phyloP scores from a whole-genome alignment of 2,113 vertebrate species.

The Gnathonemus echidnorhynchus region DNA sequence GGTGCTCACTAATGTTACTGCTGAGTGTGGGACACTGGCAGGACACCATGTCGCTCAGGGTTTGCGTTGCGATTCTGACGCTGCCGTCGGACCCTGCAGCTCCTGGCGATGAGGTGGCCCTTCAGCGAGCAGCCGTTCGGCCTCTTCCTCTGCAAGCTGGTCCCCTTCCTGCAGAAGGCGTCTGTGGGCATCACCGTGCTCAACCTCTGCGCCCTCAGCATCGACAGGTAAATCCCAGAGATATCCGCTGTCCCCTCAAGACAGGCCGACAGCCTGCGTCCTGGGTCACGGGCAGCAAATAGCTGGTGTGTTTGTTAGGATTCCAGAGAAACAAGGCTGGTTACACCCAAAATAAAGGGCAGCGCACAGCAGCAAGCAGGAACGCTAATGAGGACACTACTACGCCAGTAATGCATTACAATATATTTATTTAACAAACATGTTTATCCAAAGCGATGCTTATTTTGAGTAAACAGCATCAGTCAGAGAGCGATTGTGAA shows the following conservation, averaged over 20 bases:
- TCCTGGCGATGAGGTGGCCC: slow-evolving; percentile 75
- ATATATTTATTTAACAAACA: background rate
- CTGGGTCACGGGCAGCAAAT: background rate
- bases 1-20: background rate
- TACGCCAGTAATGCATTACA: background rate
- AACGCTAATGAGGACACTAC: background rate
- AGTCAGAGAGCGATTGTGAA: background rate
- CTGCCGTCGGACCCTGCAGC: slow-evolving; percentile 55
- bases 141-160: slow-evolving; percentile 81
- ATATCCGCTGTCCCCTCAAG: background rate
- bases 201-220: slow-evolving; percentile 87
- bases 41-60: background rate
- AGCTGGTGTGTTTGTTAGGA: background rate
- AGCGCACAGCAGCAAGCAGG: background rate
- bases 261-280: background rate
- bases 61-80: slow-evolving; percentile 9
- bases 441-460: background rate
- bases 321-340: background rate
- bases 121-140: slow-evolving; percentile 72
- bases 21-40: background rate
- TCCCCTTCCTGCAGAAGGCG: slow-evolving; percentile 92
- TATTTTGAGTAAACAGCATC: background rate
- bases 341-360: background rate
- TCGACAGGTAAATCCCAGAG: slow-evolving; percentile 75
- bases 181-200: slow-evolving; percentile 94